These are phyloP conservation scores for Macrocentrus cingulum DNA, from an alignment of 1,140 invertebrate genomes.

Conservation along the genomic window DNA sequence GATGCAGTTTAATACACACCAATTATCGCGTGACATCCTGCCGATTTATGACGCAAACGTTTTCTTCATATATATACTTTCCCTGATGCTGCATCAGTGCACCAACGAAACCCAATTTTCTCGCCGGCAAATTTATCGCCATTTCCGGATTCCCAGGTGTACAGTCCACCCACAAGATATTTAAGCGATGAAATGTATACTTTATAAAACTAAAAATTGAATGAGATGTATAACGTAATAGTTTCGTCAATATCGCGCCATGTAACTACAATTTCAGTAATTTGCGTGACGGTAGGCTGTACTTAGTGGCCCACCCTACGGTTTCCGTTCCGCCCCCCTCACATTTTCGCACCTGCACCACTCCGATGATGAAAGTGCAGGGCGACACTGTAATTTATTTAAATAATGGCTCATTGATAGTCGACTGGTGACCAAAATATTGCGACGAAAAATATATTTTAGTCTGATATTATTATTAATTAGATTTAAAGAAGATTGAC, in stretches of 20 bases:
- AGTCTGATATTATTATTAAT: no score
- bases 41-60: constrained; percentile 25
- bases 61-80: no score
- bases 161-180: no score
- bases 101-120: neutral
- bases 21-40: constrained; percentile 35
- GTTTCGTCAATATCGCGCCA: neutral
- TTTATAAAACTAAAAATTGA: constrained; percentile 4
- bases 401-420: no score
- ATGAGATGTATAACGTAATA: no score
- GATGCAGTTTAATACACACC: constrained; percentile 40
- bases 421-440: no score
- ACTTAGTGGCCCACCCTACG: constrained; percentile 11
- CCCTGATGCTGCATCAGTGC: constrained; percentile 19
- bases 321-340: constrained; percentile 17
- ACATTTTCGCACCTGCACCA: constrained; percentile 22
- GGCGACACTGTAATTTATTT: constrained; percentile 7
- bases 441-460: no score
- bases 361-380: constrained; percentile 1
- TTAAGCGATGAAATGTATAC: no score
- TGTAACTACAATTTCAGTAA: constrained; percentile 1
- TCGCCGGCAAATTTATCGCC: no score
- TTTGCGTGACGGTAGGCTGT: constrained; percentile 24
- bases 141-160: no score
- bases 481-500: no score